Percentiles rank a stretch among this genome's conserved stretches.
These are phyloP conservation scores for Holacanthus passer DNA, from an alignment of 2,113 vertebrate genomes.

Conservation along the genomic window DNA sequence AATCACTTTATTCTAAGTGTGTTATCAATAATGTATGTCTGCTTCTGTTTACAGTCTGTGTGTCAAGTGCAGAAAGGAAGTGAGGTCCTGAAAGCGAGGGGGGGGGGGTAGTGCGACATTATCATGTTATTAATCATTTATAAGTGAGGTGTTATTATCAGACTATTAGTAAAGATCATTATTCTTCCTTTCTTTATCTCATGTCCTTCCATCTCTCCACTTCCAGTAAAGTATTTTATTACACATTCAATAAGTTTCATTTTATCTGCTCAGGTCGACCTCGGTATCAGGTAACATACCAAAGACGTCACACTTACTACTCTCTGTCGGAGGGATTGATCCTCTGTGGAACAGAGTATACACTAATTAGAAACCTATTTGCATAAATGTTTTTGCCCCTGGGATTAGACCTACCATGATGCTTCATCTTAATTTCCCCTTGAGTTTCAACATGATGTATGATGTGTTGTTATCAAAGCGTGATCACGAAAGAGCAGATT, in stretches of 20 bases:
- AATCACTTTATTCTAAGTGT: slow-evolving; percentile 4
- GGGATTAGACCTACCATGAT: background rate
- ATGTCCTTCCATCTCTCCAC: no score
- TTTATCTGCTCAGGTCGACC: background rate
- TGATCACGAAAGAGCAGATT: no score
- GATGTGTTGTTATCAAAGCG: background rate
- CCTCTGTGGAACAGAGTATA: background rate
- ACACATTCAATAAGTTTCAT: background rate
- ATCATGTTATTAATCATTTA: slow-evolving; percentile 10
- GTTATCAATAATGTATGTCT: slow-evolving; percentile 18
- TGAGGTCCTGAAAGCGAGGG: background rate
- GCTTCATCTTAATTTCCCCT: background rate
- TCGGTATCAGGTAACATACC: background rate
- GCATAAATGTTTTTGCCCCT: background rate
- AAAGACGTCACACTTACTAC: background rate
- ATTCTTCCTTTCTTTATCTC: background rate
- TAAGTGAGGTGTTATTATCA: background rate
- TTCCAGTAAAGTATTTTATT: background rate
- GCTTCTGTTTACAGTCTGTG: background rate
- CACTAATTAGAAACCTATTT: slow-evolving; percentile 11
- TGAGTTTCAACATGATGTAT: background rate
- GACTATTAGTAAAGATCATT: background rate
- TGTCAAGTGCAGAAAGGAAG: background rate
- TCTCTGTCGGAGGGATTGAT: background rate
- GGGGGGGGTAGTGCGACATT: background rate